phyloP scores from a whole-genome alignment of 2,888 invertebrate species.

The Caenorhabditis sp. region DNA sequence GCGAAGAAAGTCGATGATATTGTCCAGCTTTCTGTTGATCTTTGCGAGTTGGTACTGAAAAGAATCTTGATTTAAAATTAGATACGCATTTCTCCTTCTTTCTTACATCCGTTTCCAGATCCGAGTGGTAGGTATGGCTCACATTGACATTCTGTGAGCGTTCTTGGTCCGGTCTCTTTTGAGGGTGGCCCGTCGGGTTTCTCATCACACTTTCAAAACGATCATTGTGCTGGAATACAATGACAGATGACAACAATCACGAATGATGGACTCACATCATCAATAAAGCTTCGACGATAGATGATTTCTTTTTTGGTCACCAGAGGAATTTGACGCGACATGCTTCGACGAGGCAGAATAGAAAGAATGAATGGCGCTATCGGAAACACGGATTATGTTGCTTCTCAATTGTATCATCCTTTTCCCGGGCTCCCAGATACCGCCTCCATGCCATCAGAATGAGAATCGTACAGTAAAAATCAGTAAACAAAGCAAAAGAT shows the following conservation, averaged over 20 bases:
- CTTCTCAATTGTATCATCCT: constrained; percentile 2
- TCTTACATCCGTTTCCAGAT: constrained; percentile 21
- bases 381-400: constrained; percentile 14
- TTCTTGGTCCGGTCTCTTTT: constrained; percentile 16
- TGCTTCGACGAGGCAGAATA: constrained; percentile 1
- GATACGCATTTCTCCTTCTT: not conserved
- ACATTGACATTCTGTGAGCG: constrained; percentile 14
- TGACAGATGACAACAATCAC: not conserved
- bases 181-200: constrained; percentile 11
- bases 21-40: constrained; percentile 50
- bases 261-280: constrained; percentile 31
- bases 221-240: constrained; percentile 41
- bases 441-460: not conserved
- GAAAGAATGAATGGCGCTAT: constrained; percentile 32
- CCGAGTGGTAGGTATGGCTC: constrained; percentile 28
- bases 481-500: constrained; percentile 29
- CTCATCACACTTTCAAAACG: constrained; percentile 37
- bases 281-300: constrained; percentile 49
- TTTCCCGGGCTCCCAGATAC: not conserved
- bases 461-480: constrained; percentile 19
- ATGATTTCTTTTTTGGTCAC: constrained; percentile 53
- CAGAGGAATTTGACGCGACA: constrained; percentile 47
- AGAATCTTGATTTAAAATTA: not conserved
- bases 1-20: constrained; percentile 36
- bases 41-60: constrained; percentile 44